Conservation (phyloP, 2,113 vertebrate species). For the Anoplopoma fimbria region DNA sequence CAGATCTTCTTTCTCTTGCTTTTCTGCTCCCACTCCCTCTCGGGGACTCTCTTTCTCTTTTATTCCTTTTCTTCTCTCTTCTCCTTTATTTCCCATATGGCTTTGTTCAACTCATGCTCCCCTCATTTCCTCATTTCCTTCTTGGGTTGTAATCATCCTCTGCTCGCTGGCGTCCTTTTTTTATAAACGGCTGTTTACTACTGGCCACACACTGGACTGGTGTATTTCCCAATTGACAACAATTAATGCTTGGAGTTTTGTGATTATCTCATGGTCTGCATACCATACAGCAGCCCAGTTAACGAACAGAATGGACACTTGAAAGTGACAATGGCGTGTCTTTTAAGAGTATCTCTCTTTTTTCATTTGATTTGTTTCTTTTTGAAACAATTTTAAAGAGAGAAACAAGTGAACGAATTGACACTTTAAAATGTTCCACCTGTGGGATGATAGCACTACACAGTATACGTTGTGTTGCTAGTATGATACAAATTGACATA, state of each 20-base stretch:
- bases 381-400: not conserved
- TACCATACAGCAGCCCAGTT: slow-evolving; percentile 11
- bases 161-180: slow-evolving; percentile 37
- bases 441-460: not conserved
- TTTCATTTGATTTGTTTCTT: not conserved
- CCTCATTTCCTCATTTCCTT: slow-evolving; percentile 74
- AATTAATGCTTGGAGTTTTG: slow-evolving; percentile 40
- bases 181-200: slow-evolving; percentile 41
- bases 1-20: slow-evolving; percentile 62
- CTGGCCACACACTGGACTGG: slow-evolving; percentile 11
- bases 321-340: slow-evolving; percentile 13
- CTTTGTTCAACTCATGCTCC: slow-evolving; percentile 68
- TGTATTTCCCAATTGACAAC: slow-evolving; percentile 32
- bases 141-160: slow-evolving; percentile 58
- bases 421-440: not conserved
- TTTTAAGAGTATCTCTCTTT: not conserved
- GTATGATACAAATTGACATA: not conserved
- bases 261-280: slow-evolving; percentile 12
- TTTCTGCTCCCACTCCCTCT: slow-evolving; percentile 53
- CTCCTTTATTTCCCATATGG: slow-evolving; percentile 32
- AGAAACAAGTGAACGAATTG: not conserved
- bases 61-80: slow-evolving; percentile 33
- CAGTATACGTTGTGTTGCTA: not conserved
- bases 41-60: slow-evolving; percentile 33
- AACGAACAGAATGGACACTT: slow-evolving; percentile 30